Percentiles rank a stretch among this genome's conserved stretches.
These are phyloP conservation scores for Lycopodina hypogea DNA, from an alignment of 37 sponge, comb jelly and placozoan species.

Conservation along the genomic window DNA sequence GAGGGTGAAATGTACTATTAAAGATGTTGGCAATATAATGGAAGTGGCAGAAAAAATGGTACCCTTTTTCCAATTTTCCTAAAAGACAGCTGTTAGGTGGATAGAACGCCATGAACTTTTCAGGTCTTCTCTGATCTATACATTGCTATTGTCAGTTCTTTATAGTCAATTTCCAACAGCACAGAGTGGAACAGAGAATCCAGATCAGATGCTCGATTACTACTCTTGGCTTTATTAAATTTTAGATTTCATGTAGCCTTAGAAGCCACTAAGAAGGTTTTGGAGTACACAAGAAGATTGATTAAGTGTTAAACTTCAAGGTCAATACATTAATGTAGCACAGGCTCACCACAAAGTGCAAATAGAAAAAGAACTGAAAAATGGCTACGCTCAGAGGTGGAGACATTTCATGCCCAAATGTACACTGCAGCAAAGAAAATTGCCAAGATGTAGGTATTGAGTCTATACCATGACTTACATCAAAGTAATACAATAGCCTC, in stretches of 20 bases:
- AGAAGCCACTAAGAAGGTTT: conserved; percentile 29
- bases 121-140: conserved; percentile 31
- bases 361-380: conserved; percentile 16
- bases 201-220: conserved; percentile 49
- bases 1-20: too few relatives aligned
- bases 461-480: too few relatives aligned
- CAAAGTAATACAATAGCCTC: conserved; percentile 32
- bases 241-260: conserved; percentile 59
- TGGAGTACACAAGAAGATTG: conserved; percentile 50
- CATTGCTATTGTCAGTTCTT: conserved; percentile 8
- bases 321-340: conserved; percentile 42
- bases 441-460: too few relatives aligned
- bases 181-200: conserved; percentile 55
- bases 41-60: too few relatives aligned
- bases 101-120: conserved; percentile 46
- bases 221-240: conserved; percentile 12
- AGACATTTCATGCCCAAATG: conserved; percentile 31
- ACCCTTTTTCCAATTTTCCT: too few relatives aligned
- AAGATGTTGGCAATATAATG: too few relatives aligned
- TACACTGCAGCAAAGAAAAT: too few relatives aligned
- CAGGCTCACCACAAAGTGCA: conserved; percentile 37
- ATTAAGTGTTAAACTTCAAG: conserved; percentile 61
- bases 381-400: background rate
- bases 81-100: conserved; percentile 16
- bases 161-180: conserved; percentile 15